Evolutionary conservation across 2,113 vertebrate genomes (phyloP).

Genomic region (Pavo muticus): DNA sequence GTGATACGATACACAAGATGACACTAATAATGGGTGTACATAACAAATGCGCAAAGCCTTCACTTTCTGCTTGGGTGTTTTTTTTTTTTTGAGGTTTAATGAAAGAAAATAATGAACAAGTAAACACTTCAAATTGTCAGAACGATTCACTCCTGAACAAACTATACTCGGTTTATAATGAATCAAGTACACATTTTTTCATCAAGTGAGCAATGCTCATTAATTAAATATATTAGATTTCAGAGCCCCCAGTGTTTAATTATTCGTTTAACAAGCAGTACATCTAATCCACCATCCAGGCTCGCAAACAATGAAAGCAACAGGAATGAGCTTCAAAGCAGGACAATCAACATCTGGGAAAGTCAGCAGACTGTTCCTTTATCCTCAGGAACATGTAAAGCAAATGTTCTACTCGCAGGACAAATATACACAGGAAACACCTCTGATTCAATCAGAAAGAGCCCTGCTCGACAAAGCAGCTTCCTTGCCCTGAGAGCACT

Average conservation of each 20-base stretch:
- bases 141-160: slow-evolving; percentile 30
- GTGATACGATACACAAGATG: slow-evolving; percentile 9
- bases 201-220: slow-evolving; percentile 43
- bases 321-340: slow-evolving; percentile 56
- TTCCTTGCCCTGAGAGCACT: not conserved
- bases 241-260: slow-evolving; percentile 42
- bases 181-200: slow-evolving; percentile 40
- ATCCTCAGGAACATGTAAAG: not conserved
- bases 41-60: slow-evolving; percentile 17
- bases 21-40: slow-evolving; percentile 25
- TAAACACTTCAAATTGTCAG: slow-evolving; percentile 37
- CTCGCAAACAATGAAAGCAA: slow-evolving; percentile 38
- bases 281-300: slow-evolving; percentile 32
- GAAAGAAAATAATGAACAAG: slow-evolving; percentile 5
- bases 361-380: slow-evolving; percentile 19
- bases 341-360: slow-evolving; percentile 64
- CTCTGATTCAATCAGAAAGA: not conserved
- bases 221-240: slow-evolving; percentile 54
- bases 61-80: slow-evolving; percentile 34
- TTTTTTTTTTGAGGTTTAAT: slow-evolving; percentile 24
- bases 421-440: slow-evolving; percentile 36
- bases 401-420: not conserved
- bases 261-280: slow-evolving; percentile 51
- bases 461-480: not conserved
- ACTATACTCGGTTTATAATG: not conserved